phyloP scores from a whole-genome alignment of 2,797 vertebrate genomes.

The Emydoidea blandingii region DNA sequence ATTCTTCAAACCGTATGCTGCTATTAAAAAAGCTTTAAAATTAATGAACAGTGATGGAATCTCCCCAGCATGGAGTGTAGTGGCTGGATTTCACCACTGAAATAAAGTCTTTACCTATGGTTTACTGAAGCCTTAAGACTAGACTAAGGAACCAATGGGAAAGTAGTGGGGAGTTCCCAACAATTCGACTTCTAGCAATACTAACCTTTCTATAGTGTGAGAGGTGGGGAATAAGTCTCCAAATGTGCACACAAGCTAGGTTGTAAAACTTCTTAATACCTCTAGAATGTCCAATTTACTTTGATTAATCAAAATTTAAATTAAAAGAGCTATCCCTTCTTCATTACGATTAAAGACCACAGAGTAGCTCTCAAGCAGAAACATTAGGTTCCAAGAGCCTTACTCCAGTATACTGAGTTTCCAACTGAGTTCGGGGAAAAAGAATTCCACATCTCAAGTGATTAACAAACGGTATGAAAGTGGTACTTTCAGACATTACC shows the following conservation, averaged over 20 bases:
- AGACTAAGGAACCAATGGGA: neutral
- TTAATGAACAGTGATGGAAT: neutral
- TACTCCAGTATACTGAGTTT: neutral
- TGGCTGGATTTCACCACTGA: neutral
- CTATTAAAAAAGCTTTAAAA: neutral
- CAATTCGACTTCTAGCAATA: neutral
- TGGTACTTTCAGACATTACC: neutral
- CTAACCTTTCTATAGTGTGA: neutral
- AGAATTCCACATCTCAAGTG: neutral
- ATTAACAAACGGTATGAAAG: neutral
- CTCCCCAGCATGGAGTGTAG: neutral
- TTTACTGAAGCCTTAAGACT: neutral
- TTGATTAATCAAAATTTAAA: conserved; percentile 37
- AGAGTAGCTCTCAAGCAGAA: conserved; percentile 11
- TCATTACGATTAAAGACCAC: conserved; percentile 43
- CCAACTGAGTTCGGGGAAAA: neutral
- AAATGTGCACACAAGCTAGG: neutral
- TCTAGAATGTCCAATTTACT: neutral
- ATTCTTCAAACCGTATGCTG: neutral
- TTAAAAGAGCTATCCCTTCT: conserved; percentile 4
- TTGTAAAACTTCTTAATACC: neutral
- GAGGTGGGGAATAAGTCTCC: conserved; percentile 1
- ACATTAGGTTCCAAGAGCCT: neutral
- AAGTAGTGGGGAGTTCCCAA: neutral
- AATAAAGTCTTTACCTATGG: neutral